Conservation (phyloP, 1,140 invertebrate genomes). For the Agrilus planipennis region DNA sequence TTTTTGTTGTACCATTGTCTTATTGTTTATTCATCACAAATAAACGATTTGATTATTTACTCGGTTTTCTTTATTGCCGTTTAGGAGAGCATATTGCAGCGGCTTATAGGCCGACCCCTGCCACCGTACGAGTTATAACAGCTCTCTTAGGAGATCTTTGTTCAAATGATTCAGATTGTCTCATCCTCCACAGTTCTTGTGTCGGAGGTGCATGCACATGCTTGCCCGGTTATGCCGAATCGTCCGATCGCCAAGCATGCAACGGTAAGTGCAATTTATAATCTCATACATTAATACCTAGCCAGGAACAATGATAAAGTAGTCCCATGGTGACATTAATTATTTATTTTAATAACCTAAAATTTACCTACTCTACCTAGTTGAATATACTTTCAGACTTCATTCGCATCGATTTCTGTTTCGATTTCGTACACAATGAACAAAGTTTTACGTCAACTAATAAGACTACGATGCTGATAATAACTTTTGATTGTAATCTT, state of each 20-base stretch:
- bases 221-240: constrained; percentile 48
- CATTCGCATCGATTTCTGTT: no score
- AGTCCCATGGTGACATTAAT: no score
- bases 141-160: constrained; percentile 67
- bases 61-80: background rate
- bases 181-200: constrained; percentile 58
- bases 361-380: no score
- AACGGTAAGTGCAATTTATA: constrained; percentile 40
- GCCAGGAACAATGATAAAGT: no score
- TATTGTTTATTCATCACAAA: no score
- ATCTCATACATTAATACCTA: constrained; percentile 7
- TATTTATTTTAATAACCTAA: no score
- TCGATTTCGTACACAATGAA: no score
- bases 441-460: no score
- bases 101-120: constrained; percentile 48
- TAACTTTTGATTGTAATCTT: no score
- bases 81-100: constrained; percentile 28
- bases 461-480: no score
- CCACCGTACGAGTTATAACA: constrained; percentile 56
- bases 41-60: no score
- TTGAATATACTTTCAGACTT: no score
- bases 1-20: background rate
- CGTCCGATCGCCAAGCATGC: constrained; percentile 58
- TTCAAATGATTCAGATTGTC: constrained; percentile 57
- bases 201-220: constrained; percentile 60